Evolutionary conservation across 2,888 invertebrate species (phyloP).

Genomic region (Noctua pronuba): DNA sequence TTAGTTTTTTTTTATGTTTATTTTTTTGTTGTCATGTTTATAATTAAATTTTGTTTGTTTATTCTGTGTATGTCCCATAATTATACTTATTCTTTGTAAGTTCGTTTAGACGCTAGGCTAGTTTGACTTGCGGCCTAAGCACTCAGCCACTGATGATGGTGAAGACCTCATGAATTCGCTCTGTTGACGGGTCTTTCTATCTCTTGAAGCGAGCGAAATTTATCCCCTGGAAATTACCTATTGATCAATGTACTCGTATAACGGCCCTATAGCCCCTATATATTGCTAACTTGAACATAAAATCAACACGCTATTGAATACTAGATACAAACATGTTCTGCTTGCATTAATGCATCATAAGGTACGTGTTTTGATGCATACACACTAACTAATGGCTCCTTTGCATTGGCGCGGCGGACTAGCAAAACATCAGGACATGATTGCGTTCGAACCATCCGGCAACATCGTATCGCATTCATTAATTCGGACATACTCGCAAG

Average conservation of each 20-base stretch:
- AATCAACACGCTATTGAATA: neutral
- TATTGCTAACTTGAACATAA: neutral
- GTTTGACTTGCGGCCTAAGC: neutral
- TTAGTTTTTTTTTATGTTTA: neutral
- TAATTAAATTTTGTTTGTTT: neutral
- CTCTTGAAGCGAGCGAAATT: neutral
- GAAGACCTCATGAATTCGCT: neutral
- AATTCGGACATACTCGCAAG: slow-evolving; percentile 15
- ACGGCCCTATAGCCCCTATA: neutral
- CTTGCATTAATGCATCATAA: slow-evolving; percentile 10
- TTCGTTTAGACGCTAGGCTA: neutral
- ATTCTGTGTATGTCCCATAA: neutral
- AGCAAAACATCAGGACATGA: slow-evolving; percentile 50
- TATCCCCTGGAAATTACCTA: neutral
- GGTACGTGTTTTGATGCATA: neutral
- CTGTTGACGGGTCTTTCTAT: neutral
- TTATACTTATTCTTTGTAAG: neutral
- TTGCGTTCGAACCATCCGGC: slow-evolving; percentile 30
- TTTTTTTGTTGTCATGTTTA: neutral
- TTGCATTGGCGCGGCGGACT: slow-evolving; percentile 37
- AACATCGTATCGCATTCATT: slow-evolving; percentile 29
- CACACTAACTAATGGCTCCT: slow-evolving; percentile 45
- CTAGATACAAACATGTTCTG: neutral
- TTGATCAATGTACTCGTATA: neutral
- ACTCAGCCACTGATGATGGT: neutral